These are phyloP conservation scores for Diadema setosum DNA, from an alignment of 35 echinoderm and acorn worm genomes.

Conservation along the genomic window DNA sequence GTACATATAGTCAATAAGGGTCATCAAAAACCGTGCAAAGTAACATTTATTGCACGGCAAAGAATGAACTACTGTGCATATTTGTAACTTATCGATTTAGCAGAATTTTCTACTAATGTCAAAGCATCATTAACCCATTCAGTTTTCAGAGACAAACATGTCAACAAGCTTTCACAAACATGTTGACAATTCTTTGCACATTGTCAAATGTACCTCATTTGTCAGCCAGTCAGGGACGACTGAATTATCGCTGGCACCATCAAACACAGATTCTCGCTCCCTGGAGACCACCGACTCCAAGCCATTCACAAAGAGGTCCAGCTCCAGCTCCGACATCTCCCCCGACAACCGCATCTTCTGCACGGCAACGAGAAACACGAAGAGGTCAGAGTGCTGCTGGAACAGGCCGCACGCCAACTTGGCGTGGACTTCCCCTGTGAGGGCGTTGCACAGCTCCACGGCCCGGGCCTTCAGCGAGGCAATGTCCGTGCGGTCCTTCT, in stretches of 20 bases:
- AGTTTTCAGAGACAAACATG: too few relatives aligned
- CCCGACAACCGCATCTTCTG: constrained; percentile 64
- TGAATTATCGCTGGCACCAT: background rate
- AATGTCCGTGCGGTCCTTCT: constrained; percentile 69
- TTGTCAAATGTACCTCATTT: constrained; percentile 57
- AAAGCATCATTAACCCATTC: too few relatives aligned
- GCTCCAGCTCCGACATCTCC: constrained; percentile 57
- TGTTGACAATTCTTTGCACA: too few relatives aligned
- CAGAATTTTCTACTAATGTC: too few relatives aligned
- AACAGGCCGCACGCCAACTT: constrained; percentile 35
- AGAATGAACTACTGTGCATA: too few relatives aligned
- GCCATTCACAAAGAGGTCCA: constrained; percentile 75
- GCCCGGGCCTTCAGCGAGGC: constrained; percentile 70
- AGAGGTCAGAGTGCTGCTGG: constrained; percentile 62
- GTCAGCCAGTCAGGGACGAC: constrained; percentile 73
- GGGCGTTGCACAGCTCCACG: constrained; percentile 65
- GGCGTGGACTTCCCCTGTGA: constrained; percentile 56
- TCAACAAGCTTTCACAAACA: too few relatives aligned
- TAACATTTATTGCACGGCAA: too few relatives aligned
- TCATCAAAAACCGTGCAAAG: too few relatives aligned
- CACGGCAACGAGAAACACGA: constrained; percentile 77
- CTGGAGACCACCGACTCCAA: background rate
- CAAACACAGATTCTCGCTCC: background rate
- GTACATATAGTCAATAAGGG: too few relatives aligned
- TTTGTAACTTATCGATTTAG: too few relatives aligned